Conservation (phyloP, 2,113 vertebrate genomes). For the Tauraco erythrolophus region DNA sequence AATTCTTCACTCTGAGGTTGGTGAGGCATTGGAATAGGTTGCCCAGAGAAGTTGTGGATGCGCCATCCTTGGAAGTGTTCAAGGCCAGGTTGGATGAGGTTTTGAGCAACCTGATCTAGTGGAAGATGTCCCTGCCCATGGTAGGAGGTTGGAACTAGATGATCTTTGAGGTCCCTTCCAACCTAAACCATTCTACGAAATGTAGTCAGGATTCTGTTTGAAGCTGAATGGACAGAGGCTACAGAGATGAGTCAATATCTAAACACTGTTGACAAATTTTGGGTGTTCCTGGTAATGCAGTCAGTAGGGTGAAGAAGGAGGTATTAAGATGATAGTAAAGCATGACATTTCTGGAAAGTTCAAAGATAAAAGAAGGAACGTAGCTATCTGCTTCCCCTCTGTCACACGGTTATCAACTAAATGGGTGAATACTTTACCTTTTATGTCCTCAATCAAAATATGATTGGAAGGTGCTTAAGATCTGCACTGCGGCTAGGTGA, state of each 20-base stretch:
- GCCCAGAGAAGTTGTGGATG: too few species aligned
- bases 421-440: background rate
- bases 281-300: background rate
- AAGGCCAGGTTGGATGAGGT: too few species aligned
- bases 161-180: too few species aligned
- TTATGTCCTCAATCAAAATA: background rate
- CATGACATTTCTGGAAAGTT: background rate
- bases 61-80: too few species aligned
- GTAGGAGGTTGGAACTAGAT: too few species aligned
- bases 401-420: background rate
- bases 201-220: background rate
- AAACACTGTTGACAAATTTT: background rate
- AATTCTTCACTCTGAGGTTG: too few species aligned
- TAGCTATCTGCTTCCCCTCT: background rate
- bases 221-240: background rate
- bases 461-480: background rate
- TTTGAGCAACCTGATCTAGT: too few species aligned
- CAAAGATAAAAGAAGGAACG: background rate
- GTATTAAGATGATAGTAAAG: background rate
- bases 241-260: background rate
- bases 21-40: too few species aligned
- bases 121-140: too few species aligned
- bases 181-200: background rate
- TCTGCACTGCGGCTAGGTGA: background rate
- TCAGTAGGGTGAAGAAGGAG: background rate